phyloP scores from a whole-genome alignment of 2,888 invertebrate genomes.

The Drosophila yooni region DNA sequence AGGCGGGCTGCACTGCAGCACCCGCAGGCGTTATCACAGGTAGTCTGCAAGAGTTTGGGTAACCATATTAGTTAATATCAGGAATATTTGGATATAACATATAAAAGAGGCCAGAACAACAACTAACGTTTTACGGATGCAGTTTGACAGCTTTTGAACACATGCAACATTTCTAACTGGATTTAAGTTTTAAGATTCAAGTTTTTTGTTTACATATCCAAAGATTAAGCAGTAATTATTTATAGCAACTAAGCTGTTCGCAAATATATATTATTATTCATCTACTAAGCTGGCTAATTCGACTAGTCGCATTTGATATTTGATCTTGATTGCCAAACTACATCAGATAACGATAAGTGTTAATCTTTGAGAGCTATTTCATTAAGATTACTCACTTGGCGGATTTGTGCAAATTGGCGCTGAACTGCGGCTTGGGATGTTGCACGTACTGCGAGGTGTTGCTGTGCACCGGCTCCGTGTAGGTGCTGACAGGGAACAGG shows the following conservation, averaged over 20 bases:
- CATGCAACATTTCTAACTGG: background rate
- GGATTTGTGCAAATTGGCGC: conserved; percentile 79
- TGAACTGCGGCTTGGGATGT: conserved; percentile 83
- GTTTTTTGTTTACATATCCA: background rate
- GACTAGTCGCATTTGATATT: background rate
- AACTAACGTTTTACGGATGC: background rate
- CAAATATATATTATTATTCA: too few relatives aligned
- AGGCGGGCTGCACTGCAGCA: conserved; percentile 80
- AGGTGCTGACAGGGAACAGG: conserved; percentile 90
- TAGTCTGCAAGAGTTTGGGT: conserved; percentile 35
- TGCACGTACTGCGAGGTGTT: conserved; percentile 83
- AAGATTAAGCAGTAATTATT: background rate
- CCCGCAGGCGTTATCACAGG: conserved; percentile 81
- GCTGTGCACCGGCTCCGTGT: conserved; percentile 86
- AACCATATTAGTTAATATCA: background rate
- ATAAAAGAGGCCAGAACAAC: background rate
- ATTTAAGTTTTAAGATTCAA: background rate
- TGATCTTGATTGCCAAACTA: background rate
- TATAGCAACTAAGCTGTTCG: too few relatives aligned
- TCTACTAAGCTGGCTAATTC: too few relatives aligned
- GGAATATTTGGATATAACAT: background rate
- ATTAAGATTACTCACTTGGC: conserved; percentile 53
- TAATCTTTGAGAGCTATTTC: background rate
- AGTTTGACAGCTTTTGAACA: background rate
- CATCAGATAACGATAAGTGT: background rate